Percentiles rank a stretch among this genome's conserved stretches.
Evolutionary conservation across 2,888 invertebrate species (phyloP).

Genomic region (Acanthoscelides obtectus): DNA sequence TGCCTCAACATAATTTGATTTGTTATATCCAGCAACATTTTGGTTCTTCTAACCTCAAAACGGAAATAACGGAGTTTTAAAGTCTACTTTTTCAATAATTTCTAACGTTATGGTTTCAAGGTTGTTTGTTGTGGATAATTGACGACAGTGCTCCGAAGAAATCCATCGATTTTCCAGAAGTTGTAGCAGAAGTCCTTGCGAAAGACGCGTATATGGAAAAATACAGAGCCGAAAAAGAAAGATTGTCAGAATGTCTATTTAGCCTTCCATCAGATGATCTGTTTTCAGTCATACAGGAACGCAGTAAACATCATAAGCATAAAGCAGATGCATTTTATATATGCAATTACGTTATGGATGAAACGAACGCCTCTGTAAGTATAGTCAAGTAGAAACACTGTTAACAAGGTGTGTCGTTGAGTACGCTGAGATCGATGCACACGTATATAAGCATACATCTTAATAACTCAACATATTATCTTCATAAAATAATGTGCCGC

Average conservation of each 20-base stretch:
- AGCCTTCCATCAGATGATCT: neutral
- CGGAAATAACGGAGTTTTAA: too few species aligned
- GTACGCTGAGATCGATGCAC: too few species aligned
- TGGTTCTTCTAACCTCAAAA: too few species aligned
- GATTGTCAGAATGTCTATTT: neutral
- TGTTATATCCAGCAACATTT: too few species aligned
- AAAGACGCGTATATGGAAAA: neutral
- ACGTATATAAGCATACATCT: too few species aligned
- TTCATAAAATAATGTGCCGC: too few species aligned
- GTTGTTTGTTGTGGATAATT: neutral
- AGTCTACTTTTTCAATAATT: too few species aligned
- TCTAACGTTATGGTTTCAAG: neutral
- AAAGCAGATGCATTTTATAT: neutral
- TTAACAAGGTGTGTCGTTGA: too few species aligned
- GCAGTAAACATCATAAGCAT: neutral
- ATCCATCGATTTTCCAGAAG: neutral
- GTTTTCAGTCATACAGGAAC: neutral
- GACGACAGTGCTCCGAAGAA: neutral
- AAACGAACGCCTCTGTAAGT: neutral
- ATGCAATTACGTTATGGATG: neutral
- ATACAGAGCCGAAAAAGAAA: neutral
- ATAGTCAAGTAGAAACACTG: too few species aligned
- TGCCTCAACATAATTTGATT: too few species aligned
- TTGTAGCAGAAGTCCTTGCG: neutral
- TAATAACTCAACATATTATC: too few species aligned